Conservation (phyloP, 1,140 invertebrate species). For the Cydia splendana region DNA sequence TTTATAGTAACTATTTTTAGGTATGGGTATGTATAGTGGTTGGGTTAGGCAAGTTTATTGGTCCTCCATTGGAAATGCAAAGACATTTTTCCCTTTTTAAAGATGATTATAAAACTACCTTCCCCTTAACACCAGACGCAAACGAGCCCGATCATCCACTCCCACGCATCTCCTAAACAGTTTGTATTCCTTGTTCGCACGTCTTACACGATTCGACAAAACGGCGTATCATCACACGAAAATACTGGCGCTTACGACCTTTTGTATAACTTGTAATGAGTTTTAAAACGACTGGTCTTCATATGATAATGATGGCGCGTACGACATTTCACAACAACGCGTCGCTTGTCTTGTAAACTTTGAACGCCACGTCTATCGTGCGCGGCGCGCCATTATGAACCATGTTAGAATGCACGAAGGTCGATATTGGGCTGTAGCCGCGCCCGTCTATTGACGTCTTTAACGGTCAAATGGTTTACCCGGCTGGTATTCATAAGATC, state of each 20-base stretch:
- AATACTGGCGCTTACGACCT: background rate
- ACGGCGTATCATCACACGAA: background rate
- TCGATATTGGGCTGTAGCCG: too few species aligned
- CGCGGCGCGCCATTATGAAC: too few species aligned
- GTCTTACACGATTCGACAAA: background rate
- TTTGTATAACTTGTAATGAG: background rate
- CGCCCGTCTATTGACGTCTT: too few species aligned
- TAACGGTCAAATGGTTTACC: too few species aligned
- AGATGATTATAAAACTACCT: background rate
- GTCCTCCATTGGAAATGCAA: too few species aligned
- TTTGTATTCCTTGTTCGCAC: slow-evolving; percentile 14
- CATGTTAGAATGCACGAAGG: too few species aligned
- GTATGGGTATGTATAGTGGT: too few species aligned
- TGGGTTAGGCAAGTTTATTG: too few species aligned
- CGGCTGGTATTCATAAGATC: background rate
- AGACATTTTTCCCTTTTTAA: background rate
- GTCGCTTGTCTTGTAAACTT: background rate
- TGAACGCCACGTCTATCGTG: too few species aligned
- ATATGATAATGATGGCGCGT: background rate
- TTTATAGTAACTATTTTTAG: too few species aligned
- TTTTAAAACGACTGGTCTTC: background rate
- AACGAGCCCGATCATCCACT: background rate
- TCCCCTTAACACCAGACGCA: background rate
- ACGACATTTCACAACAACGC: background rate
- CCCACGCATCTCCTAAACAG: slow-evolving; percentile 25